Evolutionary conservation across 2,797 vertebrate genomes (phyloP).

Genomic region (Thamnophis elegans): DNA sequence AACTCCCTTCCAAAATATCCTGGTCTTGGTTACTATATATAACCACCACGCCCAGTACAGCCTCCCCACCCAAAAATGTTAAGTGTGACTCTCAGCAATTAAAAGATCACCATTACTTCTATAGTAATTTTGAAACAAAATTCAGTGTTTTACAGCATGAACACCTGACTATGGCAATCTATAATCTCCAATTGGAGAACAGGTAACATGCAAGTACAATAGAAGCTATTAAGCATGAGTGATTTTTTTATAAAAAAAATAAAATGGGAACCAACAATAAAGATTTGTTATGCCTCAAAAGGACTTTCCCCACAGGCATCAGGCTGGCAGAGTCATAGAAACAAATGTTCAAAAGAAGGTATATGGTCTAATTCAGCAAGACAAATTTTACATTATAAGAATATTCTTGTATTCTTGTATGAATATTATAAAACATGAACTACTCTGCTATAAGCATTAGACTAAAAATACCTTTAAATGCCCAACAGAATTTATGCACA

Average conservation of each 20-base stretch:
- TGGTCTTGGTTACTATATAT: background rate
- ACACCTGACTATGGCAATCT: background rate
- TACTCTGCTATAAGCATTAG: conserved; percentile 37
- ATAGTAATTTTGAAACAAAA: background rate
- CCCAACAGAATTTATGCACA: conserved; percentile 39
- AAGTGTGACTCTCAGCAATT: background rate
- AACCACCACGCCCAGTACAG: background rate
- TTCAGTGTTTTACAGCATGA: background rate
- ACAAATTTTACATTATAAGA: background rate
- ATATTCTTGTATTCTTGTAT: conserved; percentile 11
- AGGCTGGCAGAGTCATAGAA: background rate
- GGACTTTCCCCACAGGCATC: background rate
- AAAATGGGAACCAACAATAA: background rate
- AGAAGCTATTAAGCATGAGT: background rate
- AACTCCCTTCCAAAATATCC: background rate
- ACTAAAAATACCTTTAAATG: conserved; percentile 57
- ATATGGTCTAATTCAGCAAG: background rate
- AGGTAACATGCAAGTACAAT: background rate
- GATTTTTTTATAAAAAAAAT: background rate
- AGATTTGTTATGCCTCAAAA: background rate
- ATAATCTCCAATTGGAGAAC: background rate
- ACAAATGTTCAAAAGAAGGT: background rate
- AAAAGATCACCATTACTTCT: background rate
- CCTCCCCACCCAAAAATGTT: background rate
- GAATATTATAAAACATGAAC: conserved; percentile 29